phyloP scores from a whole-genome alignment of 2,888 invertebrate species.

The Standfussiana lucernea region DNA sequence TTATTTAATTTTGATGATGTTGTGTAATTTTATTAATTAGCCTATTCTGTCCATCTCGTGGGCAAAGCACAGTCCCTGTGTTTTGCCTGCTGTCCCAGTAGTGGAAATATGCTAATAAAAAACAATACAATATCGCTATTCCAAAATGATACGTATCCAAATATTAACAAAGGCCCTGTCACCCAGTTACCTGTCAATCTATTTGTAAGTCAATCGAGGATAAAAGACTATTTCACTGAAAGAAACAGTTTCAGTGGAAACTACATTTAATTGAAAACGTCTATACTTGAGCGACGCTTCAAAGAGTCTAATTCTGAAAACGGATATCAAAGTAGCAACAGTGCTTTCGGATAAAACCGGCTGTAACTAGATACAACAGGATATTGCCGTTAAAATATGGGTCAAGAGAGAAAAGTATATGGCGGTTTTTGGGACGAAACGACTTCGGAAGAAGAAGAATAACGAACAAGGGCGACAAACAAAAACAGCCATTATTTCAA shows the following conservation, averaged over 20 bases:
- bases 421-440: constrained; percentile 2
- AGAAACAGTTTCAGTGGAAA: constrained; percentile 2
- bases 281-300: not conserved
- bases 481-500: constrained; percentile 30
- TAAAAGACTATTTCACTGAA: not conserved
- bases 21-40: too few species aligned
- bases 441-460: not conserved
- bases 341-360: constrained; percentile 7
- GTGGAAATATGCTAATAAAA: not conserved
- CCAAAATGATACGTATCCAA: not conserved
- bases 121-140: not conserved
- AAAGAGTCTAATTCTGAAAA: constrained; percentile 10
- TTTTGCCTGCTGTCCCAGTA: not conserved
- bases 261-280: constrained; percentile 8
- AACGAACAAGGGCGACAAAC: constrained; percentile 17
- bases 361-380: constrained; percentile 59
- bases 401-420: constrained; percentile 48
- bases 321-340: not conserved
- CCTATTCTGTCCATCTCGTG: too few species aligned
- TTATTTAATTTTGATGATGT: too few species aligned
- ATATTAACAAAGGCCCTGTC: not conserved
- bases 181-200: not conserved
- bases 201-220: not conserved
- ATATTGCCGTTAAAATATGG: constrained; percentile 63
- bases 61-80: not conserved